Evolutionary conservation across 37 sponge, comb jelly and placozoan species (phyloP).

Genomic region (Ephydatia muelleri): DNA sequence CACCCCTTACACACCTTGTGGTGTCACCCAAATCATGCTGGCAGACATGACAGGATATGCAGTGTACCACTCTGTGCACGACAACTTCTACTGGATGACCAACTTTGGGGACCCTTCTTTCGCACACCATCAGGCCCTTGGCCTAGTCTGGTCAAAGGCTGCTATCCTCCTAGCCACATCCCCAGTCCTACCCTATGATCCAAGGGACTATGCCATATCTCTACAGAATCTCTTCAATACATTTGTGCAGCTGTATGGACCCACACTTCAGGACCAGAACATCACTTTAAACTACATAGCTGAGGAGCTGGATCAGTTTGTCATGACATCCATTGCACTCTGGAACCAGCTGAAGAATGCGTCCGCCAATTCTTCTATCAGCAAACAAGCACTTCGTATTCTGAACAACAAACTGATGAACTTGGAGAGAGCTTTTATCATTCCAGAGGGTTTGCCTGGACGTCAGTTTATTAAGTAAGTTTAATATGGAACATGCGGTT

Average conservation of each 20-base stretch:
- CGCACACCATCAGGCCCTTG: slow-evolving; percentile 56
- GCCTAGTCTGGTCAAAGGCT: slow-evolving; percentile 50
- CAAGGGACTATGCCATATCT: slow-evolving; percentile 30
- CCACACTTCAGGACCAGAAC: slow-evolving; percentile 3
- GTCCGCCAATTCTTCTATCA: too few species aligned
- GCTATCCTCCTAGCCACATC: slow-evolving; percentile 47
- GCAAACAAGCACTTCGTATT: slow-evolving; percentile 35
- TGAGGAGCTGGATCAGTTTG: too few species aligned
- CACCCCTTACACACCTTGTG: too few species aligned
- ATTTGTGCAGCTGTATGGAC: slow-evolving; percentile 16
- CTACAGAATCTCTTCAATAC: slow-evolving; percentile 8
- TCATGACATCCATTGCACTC: too few species aligned
- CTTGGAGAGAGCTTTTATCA: slow-evolving; percentile 88
- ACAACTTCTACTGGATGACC: slow-evolving; percentile 65
- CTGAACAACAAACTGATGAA: slow-evolving; percentile 81
- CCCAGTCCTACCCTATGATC: slow-evolving; percentile 61
- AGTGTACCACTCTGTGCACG: slow-evolving; percentile 82
- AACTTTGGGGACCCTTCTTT: slow-evolving; percentile 56
- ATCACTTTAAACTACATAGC: slow-evolving; percentile 7
- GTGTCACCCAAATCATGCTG: too few species aligned
- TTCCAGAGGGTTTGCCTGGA: slow-evolving; percentile 83
- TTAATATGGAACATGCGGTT: too few species aligned
- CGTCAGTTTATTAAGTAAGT: slow-evolving; percentile 62
- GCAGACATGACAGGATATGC: slow-evolving; percentile 8
- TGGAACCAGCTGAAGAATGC: too few species aligned